A percentile compares a stretch with the other conserved stretches of the same genome.
These are phyloP conservation scores for Pipistrellus kuhlii DNA, from an alignment of 2,797 vertebrate species.

Conservation along the genomic window DNA sequence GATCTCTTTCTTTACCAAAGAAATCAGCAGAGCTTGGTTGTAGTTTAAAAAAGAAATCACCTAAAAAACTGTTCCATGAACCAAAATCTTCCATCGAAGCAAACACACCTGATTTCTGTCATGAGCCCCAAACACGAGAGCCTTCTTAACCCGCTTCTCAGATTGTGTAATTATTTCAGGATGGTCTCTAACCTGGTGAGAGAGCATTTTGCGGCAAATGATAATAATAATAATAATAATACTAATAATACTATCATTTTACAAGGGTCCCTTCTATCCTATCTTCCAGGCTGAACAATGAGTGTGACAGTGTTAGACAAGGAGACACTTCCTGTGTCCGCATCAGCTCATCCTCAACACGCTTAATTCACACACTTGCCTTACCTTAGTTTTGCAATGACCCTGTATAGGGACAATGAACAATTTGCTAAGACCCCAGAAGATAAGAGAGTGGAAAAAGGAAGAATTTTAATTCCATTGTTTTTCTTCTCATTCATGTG, in stretches of 20 bases:
- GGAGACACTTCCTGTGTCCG: neutral
- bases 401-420: neutral
- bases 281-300: neutral
- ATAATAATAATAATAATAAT: neutral
- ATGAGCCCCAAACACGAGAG: neutral
- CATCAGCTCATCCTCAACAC: neutral
- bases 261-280: neutral
- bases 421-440: constrained; percentile 9
- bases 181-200: neutral
- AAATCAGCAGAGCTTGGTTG: constrained; percentile 79
- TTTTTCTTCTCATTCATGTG: neutral
- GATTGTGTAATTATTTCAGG: neutral
- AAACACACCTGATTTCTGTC: neutral
- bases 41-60: constrained; percentile 43
- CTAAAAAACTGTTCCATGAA: neutral
- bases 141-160: neutral
- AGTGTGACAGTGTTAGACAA: neutral
- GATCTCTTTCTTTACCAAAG: constrained; percentile 78
- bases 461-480: constrained; percentile 56
- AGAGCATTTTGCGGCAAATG: neutral
- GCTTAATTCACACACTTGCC: neutral
- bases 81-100: neutral
- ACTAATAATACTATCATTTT: neutral
- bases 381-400: neutral
- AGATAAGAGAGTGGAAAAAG: constrained; percentile 33